Conservation (phyloP, 2,797 vertebrate genomes). For the Micropoecilia bifurca region DNA sequence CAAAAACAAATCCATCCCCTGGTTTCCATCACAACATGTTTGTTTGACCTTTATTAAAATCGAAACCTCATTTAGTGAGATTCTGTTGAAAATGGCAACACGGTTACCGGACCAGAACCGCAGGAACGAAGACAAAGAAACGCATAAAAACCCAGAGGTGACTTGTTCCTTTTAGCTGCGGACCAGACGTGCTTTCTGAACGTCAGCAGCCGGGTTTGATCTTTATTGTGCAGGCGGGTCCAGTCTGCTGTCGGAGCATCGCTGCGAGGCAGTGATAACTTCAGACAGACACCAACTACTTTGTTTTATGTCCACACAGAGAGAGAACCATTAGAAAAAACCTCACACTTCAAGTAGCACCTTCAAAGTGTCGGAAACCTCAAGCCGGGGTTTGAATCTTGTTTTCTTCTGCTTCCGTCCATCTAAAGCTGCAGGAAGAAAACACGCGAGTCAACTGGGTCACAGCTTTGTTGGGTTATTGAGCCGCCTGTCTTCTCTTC, state of each 20-base stretch:
- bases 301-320: conserved; percentile 64
- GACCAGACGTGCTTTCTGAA: conserved; percentile 26
- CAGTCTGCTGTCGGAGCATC: conserved; percentile 16
- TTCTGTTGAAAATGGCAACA: conserved; percentile 25
- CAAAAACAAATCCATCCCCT: conserved; percentile 7
- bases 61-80: conserved; percentile 42
- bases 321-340: conserved; percentile 32
- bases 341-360: conserved; percentile 47
- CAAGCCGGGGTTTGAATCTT: conserved; percentile 29
- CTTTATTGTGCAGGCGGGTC: conserved; percentile 46
- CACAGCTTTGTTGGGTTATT: conserved; percentile 32
- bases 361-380: conserved; percentile 61
- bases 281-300: conserved; percentile 53
- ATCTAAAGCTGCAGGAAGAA: conserved; percentile 27
- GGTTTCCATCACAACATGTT: conserved; percentile 13
- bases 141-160: conserved; percentile 6
- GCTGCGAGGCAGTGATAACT: conserved; percentile 55
- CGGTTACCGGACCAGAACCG: conserved; percentile 34
- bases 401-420: conserved; percentile 19
- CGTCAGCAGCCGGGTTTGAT: conserved; percentile 1
- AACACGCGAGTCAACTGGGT: conserved; percentile 47
- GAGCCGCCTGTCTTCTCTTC: conserved; percentile 24
- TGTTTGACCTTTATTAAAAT: conserved; percentile 56
- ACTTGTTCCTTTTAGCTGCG: conserved; percentile 4
- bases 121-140: conserved; percentile 15